Base-by-base conservation (phyloP, 2,113 vertebrate genomes). In the Otis tarda region DNA sequence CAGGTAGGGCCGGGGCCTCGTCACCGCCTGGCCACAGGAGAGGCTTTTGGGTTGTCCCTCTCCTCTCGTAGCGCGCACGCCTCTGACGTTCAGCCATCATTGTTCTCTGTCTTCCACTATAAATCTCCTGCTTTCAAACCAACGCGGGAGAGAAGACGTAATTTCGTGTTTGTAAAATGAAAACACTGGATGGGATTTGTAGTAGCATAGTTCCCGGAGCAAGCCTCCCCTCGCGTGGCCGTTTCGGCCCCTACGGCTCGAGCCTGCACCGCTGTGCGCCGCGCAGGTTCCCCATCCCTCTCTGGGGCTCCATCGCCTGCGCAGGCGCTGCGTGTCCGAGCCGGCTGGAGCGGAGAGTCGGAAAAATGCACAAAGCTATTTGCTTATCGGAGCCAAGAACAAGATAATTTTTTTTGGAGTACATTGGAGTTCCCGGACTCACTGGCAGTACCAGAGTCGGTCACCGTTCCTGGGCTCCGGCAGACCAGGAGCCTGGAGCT, bases 1-100 rank as follows among this genome's bases (percentile, higher is more conserved):
- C 97, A 97, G 98, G 98, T 98, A 76, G 96, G 97, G 76, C 37
- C 3, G 2, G 20, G 27, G 41, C 41, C 41, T 43, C 41, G 15
- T 43, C 41, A 15, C 41, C 41, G 41, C 41, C 41, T 5, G 15
- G 41, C 41, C 41, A 16, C 6, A 43, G 41, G 41, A 43, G 41
- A 43, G 14, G 41, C 14, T 43, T 43, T 43, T 43, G 49, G 14
- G 27, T 17, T 55, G 30, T 55, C 53, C 53, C 28, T 55, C 53
- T 23, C 49, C 21, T 11, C 20, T 50, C 10, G 49, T 50, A 43
- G 41, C 41, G 15, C 41, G 49, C 49, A 22, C 20, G 4, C 49
- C 22, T 50, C 49, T 50, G 49, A 50, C 22, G 22, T 11, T 50
- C 22, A 22, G 49, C 49, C 49, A 50, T 49, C 47, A 0, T 37